Evolutionary conservation across 1,140 invertebrate genomes (phyloP), one percentile per base, ranked within the genome.

Genomic region (Bombus soroeensis): DNA sequence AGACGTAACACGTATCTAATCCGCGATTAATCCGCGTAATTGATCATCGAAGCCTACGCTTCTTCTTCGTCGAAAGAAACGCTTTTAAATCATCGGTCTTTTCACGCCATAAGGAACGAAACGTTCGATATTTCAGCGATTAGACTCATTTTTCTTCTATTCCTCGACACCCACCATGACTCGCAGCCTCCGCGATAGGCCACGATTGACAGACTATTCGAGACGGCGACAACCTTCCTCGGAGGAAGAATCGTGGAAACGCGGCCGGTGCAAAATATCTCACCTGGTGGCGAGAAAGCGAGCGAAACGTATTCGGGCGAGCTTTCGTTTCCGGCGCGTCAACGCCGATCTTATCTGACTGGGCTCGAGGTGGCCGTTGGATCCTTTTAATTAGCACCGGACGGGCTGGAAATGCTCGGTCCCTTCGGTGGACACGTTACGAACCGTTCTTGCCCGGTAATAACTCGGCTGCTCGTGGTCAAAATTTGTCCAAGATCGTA

Each of bases 371-470:
- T 86, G 85, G 82, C 77, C 90, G 89, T 91, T 91, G 90, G 92
- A 92, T 94, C 92, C 93, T 94, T 94, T 94, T 95, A 94, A 95
- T 95, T 95, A 94, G 91, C 89, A 82, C 73, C 83, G 85, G 80
- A 77, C 77, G 86, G 90, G 88, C 85, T 75, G 41, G 28, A 85
- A 86, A 83, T 71, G 82, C 81, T 72, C 43, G 81, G 37, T 76
- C 53, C 66, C 43, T 59, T 15, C 72, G 1, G 68, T 80, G 34
- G n/a, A 87, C 88, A 76, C 80, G 75, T 85, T 80, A 86, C 85
- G 85, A 68, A 89, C 72, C 77, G 66, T 84, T 37, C 37, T 5
- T 43, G 18, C 47, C 76, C n/a, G n/a, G 83, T 74, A 90, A 90
- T 90, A 91, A 86, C 81, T 87, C 68, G 57, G 37, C 62, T 75